Evolutionary conservation across 2,888 invertebrate species (phyloP), one percentile per base, ranked within the genome.

Genomic region (Sussaba pulchella): DNA sequence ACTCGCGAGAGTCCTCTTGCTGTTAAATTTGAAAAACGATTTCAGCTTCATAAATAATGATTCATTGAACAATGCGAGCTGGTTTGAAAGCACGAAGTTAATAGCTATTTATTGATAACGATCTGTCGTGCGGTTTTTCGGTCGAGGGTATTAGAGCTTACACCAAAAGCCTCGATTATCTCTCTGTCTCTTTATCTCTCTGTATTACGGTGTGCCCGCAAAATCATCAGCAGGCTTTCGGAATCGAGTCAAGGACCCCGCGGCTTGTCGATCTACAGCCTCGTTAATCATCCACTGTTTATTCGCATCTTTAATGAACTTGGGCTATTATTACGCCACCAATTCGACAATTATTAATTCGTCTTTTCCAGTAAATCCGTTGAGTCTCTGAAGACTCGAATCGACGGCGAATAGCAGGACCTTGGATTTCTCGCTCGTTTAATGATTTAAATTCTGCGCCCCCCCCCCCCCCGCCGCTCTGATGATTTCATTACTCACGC

Each of bases 1-100:
- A n/a, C n/a, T n/a, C n/a, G n/a, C n/a, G n/a, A n/a, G n/a, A n/a
- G n/a, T n/a, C n/a, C n/a, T n/a, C n/a, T n/a, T n/a, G n/a, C n/a
- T n/a, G n/a, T n/a, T n/a, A n/a, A n/a, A n/a, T 63, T 57, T 36
- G 47, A 80, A 80, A 80, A 80, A 61, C 54, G 45, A 52, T 52
- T 61, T 14, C 12, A 26, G 61, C 21, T 76, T 72, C 80, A 63
- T 76, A 43, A 80, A 80, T 69, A 76, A 80, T 80, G 72, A 80
- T 80, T 76, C 80, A 54, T 72, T 26, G 72, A 76, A 80, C 72
- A 80, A 76, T 80, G 71, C 41, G 24, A 41, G 52, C 63, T 50
- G 45, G 14, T 72, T 67, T 61, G 14, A 10, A n/a, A 43, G 39
- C 80, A 54, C 72, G 19, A 66, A 70, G 43, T 54, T 54, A 67